Base-by-base conservation (phyloP, 1,140 invertebrate species). In the Drosophila kepulauana region DNA sequence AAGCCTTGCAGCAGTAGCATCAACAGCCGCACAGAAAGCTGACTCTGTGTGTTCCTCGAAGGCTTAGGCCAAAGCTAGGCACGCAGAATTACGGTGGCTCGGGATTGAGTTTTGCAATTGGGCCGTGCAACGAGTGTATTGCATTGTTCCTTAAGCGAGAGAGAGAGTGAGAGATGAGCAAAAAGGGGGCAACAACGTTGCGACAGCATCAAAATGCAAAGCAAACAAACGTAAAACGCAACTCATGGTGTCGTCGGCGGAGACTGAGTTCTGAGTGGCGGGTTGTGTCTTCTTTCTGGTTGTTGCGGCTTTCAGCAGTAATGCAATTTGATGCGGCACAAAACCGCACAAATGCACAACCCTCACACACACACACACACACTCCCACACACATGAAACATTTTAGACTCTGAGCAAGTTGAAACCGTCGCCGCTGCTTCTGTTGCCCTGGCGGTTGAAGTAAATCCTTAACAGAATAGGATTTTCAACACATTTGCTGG, bases 241-340 rank as follows among this genome's bases (percentile, higher is more conserved):
- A 25, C 20, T 25, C 20, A 64, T 49, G 73, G 75, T 65, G 63
- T 16, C 45, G 48, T 43, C 43, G 28, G 57, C 20, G 10, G 30
- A 75, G 62, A 67, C 62, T 63, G 7, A 45, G 38, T 30, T 56
- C 13, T 43, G 41, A 43, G 41, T 30, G n/a, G 51, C 64, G 11
- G 56, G 56, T 51, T 61, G 62, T 45, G 61, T 48, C 49, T 71
- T 68, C 77, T 69, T 79, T 67, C 57, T 72, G 77, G 33, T 73
- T 59, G 71, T 79, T 86, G 67, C 62, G 62, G 84, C 77, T 70
- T 80, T 88, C 68, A 80, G 57, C 85, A 81, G 80, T 84, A 88
- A 88, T 88, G 84, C 84, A 88, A 88, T 88, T 88, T 88, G 84
- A 88, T 84, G 85, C 85, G 43, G 35, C 77, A 70, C 82, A 78